Percentiles rank a stretch among this genome's conserved stretches.
These are phyloP conservation scores for Sinhomidia bicolor DNA, from an alignment of 2,888 invertebrate genomes.

Conservation along the genomic window DNA sequence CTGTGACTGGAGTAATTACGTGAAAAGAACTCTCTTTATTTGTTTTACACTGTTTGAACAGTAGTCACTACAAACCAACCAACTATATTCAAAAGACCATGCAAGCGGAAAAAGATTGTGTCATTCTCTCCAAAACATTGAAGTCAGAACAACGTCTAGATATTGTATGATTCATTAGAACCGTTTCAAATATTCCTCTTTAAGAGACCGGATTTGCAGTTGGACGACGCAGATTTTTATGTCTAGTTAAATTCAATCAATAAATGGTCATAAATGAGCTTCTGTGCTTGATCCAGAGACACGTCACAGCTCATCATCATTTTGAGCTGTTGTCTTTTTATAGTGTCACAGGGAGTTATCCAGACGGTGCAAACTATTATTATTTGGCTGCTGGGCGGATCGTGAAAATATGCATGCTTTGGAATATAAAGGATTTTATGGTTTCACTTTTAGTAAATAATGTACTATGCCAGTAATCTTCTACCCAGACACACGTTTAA, in stretches of 20 bases:
- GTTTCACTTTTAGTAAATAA: background rate
- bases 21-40: no score
- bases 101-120: background rate
- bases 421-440: background rate
- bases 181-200: background rate
- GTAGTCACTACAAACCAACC: constrained; percentile 59
- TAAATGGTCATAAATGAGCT: background rate
- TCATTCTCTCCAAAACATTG: background rate
- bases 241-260: constrained; percentile 1
- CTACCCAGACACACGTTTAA: constrained; percentile 30
- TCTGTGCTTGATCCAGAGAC: background rate
- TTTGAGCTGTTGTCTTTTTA: background rate
- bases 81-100: background rate
- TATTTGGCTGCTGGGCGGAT: background rate
- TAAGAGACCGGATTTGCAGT: background rate
- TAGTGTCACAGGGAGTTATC: background rate
- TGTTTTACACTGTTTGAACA: no score
- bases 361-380: background rate
- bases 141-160: background rate
- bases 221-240: background rate
- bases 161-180: background rate
- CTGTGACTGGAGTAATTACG: constrained; percentile 5
- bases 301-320: background rate
- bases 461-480: background rate
- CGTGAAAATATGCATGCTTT: background rate